Evolutionary conservation across 2,113 vertebrate genomes (phyloP).

Genomic region (Gallinago media): DNA sequence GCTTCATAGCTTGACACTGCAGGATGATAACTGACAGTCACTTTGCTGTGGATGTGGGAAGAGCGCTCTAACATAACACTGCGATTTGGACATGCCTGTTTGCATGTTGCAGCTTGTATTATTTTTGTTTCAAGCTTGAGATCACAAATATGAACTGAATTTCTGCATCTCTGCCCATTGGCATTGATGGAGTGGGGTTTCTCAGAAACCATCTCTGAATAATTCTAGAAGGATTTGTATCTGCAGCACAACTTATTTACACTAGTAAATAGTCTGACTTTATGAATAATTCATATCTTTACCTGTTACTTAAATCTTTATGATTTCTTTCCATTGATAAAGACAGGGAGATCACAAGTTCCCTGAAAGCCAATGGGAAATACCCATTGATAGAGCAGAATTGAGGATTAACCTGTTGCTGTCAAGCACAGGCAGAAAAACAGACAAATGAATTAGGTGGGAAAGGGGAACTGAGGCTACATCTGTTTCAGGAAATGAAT

Average conservation of each 20-base stretch:
- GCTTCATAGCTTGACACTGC: neutral
- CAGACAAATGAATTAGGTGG: neutral
- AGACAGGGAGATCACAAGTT: neutral
- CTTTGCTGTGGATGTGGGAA: neutral
- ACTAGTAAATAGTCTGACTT: neutral
- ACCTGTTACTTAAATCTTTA: neutral
- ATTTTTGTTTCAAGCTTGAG: neutral
- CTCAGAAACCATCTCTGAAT: neutral
- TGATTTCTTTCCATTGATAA: neutral
- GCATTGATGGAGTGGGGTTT: neutral
- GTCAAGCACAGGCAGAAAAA: neutral
- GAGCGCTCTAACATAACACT: neutral
- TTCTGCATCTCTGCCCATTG: neutral
- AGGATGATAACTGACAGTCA: neutral
- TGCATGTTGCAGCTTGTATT: neutral
- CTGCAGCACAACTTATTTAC: neutral
- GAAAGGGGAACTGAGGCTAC: neutral
- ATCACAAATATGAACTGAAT: neutral
- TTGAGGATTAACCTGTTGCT: neutral
- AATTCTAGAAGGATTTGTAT: neutral
- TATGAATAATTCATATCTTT: neutral
- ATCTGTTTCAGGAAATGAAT: conserved; percentile 15
- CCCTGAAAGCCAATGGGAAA: neutral
- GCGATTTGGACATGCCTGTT: neutral
- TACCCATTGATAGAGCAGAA: neutral